Evolutionary conservation across 2,888 invertebrate species (phyloP), one percentile per base, ranked within the genome.

Genomic region (Chaitophorus viminalis): DNA sequence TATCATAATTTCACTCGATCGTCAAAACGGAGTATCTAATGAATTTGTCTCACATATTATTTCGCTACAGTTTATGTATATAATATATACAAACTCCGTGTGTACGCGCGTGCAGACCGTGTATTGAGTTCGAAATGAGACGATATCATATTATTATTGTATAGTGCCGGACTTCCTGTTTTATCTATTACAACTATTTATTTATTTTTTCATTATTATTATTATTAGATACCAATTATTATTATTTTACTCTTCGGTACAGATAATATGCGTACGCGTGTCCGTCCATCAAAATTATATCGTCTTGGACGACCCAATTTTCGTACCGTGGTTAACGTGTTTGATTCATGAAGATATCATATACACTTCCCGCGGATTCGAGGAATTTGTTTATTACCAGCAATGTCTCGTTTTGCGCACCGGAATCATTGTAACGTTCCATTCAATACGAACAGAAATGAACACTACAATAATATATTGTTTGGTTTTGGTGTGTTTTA

Each of bases 31-130:
- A 78, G 36, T 60, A 77, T 85, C 85, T 78, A 85, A 85, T 85
- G 68, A 77, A 85, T 85, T 85, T 77, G 85, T 78, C 52, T 85
- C 85, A 33, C 77, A 14, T 36, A n/a, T n/a, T n/a, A n/a, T 83
- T 83, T 75, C 74, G 74, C 54, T 54, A 74, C 82, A 74, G 70
- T 82, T 74, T 31, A 70, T n/a, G 68, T n/a, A 46, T 46, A 46
- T 14, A 46, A 29, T n/a, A 46, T 46, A 46, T 14, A 46, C 14
- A 14, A 14, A 46, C 60, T 2, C 11, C 29, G 68, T 17, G 31
- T 70, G 17, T 72, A 65, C n/a, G 31, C 21, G 33, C 36, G n/a
- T n/a, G 21, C 33, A 33, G 0, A n/a, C 18, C 3, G 33, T 36
- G 60, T 65, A 65, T 65, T 65, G 4, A 65, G 79, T 68, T 39